A percentile compares a stretch with the other conserved stretches of the same genome.
phyloP scores from a whole-genome alignment of 2,888 invertebrate genomes.

The Drosophila lutescens region DNA sequence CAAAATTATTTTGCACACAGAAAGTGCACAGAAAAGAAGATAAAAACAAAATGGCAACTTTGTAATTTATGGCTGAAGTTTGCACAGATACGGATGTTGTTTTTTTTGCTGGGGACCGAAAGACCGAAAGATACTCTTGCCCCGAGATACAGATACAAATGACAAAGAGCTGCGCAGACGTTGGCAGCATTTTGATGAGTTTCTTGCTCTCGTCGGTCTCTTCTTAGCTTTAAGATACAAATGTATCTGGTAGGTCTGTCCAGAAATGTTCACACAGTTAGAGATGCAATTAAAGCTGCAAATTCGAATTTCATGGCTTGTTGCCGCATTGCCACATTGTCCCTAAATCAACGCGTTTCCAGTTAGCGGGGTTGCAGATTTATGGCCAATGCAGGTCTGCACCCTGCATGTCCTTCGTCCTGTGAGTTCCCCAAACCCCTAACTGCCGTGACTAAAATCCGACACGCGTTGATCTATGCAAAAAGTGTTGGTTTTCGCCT shows the following conservation, averaged over 20 bases:
- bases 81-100: slow-evolving; percentile 57
- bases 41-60: slow-evolving; percentile 79
- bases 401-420: slow-evolving; percentile 12
- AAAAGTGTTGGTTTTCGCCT: slow-evolving; percentile 71
- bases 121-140: slow-evolving; percentile 36
- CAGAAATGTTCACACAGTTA: slow-evolving; percentile 23
- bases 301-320: slow-evolving; percentile 55
- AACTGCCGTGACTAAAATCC: slow-evolving; percentile 53
- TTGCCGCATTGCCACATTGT: slow-evolving; percentile 77
- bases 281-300: slow-evolving; percentile 62
- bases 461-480: slow-evolving; percentile 69
- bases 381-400: slow-evolving; percentile 54
- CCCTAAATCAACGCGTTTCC: slow-evolving; percentile 80
- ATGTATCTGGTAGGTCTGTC: neutral
- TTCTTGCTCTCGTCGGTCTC: slow-evolving; percentile 40
- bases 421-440: neutral
- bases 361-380: slow-evolving; percentile 66
- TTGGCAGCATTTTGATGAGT: slow-evolving; percentile 61
- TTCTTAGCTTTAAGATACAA: slow-evolving; percentile 46
- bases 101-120: slow-evolving; percentile 4
- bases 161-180: slow-evolving; percentile 65
- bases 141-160: slow-evolving; percentile 52
- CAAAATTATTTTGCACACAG: slow-evolving; percentile 81
- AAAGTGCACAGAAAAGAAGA: slow-evolving; percentile 58
- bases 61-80: slow-evolving; percentile 80